Percentiles rank a stretch among this genome's conserved stretches.
Conservation (phyloP, 2,797 vertebrate genomes). For the Chanos chanos region DNA sequence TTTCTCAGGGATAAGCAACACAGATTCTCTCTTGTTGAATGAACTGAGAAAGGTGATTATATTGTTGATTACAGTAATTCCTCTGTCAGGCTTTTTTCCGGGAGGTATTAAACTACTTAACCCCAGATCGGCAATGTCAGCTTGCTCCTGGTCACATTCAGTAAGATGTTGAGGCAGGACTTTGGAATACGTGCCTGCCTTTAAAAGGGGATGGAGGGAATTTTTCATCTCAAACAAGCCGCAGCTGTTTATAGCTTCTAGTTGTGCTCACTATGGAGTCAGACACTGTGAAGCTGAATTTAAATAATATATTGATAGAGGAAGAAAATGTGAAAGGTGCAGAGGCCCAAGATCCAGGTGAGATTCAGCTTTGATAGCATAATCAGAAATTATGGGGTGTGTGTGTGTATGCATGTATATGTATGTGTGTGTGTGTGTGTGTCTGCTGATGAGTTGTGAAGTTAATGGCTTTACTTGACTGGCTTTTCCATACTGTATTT, state of each 20-base stretch:
- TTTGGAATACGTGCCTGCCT: slow-evolving; percentile 11
- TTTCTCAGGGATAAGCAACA: slow-evolving; percentile 75
- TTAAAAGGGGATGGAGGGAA: slow-evolving; percentile 42
- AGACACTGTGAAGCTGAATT: slow-evolving; percentile 17
- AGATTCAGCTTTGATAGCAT: slow-evolving; percentile 1
- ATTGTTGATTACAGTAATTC: slow-evolving; percentile 64
- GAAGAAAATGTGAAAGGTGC: slow-evolving; percentile 22
- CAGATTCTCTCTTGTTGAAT: slow-evolving; percentile 36
- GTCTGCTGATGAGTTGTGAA: background rate
- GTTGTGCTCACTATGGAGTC: slow-evolving; percentile 26
- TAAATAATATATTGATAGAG: slow-evolving; percentile 32
- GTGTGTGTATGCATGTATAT: too few species aligned
- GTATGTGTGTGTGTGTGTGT: background rate
- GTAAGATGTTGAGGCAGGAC: slow-evolving; percentile 26
- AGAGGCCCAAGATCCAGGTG: slow-evolving; percentile 48
- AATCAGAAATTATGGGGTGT: background rate
- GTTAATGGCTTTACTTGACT: background rate
- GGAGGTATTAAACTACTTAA: slow-evolving; percentile 49
- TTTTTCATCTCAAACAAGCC: background rate
- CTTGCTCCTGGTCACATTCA: slow-evolving; percentile 19
- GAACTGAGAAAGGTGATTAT: slow-evolving; percentile 32
- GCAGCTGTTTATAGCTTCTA: background rate
- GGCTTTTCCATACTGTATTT: too few species aligned
- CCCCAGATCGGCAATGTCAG: slow-evolving; percentile 14
- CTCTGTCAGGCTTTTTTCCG: slow-evolving; percentile 70